Evolutionary conservation across 2,797 vertebrate genomes (phyloP).

Genomic region (Varecia variegata): DNA sequence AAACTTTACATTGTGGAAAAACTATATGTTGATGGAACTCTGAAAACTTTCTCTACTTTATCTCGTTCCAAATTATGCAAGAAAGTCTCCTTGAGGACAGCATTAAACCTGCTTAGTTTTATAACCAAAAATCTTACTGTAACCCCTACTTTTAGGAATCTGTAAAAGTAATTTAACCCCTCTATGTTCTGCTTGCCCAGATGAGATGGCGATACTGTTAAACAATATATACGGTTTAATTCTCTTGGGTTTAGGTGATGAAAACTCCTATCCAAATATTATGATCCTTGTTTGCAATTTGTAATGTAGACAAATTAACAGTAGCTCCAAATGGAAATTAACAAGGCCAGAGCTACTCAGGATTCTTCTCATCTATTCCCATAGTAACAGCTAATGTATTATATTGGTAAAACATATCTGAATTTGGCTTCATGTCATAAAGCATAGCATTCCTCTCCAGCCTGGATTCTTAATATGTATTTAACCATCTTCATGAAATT

Average conservation of each 20-base stretch:
- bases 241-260: slow-evolving; percentile 56
- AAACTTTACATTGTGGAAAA: background rate
- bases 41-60: slow-evolving; percentile 23
- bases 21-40: slow-evolving; percentile 33
- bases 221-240: slow-evolving; percentile 41
- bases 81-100: background rate
- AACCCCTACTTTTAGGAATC: background rate
- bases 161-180: slow-evolving; percentile 24
- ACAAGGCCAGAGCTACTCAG: slow-evolving; percentile 59
- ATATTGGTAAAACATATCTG: slow-evolving; percentile 50
- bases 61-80: slow-evolving; percentile 22
- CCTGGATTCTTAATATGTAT: background rate
- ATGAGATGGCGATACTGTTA: background rate
- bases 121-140: background rate
- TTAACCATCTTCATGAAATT: slow-evolving; percentile 16
- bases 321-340: slow-evolving; percentile 71
- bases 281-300: slow-evolving; percentile 62
- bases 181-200: background rate
- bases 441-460: slow-evolving; percentile 24
- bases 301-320: slow-evolving; percentile 72
- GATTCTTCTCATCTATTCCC: slow-evolving; percentile 66
- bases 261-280: slow-evolving; percentile 75
- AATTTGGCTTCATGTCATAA: slow-evolving; percentile 54
- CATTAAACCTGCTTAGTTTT: background rate
- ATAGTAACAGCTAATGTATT: slow-evolving; percentile 71